Evolutionary conservation across 2,797 vertebrate genomes (phyloP).

Genomic region (Chloroceryle amazona): DNA sequence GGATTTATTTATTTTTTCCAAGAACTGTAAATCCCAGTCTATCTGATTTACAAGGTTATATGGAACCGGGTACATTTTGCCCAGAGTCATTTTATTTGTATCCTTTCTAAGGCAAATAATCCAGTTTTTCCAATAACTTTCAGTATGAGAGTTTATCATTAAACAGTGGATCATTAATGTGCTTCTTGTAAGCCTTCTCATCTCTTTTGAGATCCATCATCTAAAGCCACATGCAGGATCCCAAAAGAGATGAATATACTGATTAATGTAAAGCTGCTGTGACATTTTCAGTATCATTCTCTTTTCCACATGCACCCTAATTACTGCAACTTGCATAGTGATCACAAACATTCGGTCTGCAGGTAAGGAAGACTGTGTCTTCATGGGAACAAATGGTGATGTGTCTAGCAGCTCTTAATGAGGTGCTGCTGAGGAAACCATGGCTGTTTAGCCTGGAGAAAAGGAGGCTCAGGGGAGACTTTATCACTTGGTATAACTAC

Average conservation of each 20-base stretch:
- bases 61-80: background rate
- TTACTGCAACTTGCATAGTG: background rate
- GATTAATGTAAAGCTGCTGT: background rate
- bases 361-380: background rate
- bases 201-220: background rate
- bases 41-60: background rate
- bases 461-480: no score
- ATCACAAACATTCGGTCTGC: background rate
- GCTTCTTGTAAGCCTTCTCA: background rate
- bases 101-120: background rate
- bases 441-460: no score
- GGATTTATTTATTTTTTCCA: background rate
- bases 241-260: background rate
- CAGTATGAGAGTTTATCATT: background rate
- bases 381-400: background rate
- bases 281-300: background rate
- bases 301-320: background rate
- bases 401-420: no score
- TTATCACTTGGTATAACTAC: no score
- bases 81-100: background rate
- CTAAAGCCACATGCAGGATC: background rate
- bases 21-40: background rate
- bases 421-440: no score
- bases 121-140: background rate
- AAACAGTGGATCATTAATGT: background rate